These are phyloP conservation scores for Pangasius macronema DNA, from an alignment of 2,797 vertebrate genomes.

Conservation along the genomic window DNA sequence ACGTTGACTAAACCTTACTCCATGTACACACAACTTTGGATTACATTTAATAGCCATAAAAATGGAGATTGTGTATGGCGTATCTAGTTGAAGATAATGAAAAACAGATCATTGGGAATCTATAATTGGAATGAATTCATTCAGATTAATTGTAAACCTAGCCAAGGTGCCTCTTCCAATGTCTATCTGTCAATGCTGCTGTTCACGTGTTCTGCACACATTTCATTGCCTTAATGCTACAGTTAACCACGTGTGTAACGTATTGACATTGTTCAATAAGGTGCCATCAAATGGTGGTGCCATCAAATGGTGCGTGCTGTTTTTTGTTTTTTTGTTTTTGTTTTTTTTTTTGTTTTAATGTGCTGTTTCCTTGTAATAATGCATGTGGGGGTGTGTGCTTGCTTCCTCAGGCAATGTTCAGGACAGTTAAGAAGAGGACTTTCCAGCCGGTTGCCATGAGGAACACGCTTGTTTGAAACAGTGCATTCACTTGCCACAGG, in stretches of 20 bases:
- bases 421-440: constrained; percentile 77
- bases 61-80: not conserved
- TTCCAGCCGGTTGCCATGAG: constrained; percentile 74
- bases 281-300: not conserved
- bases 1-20: not conserved
- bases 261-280: not conserved
- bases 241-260: not conserved
- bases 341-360: not conserved
- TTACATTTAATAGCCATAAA: not conserved
- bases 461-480: constrained; percentile 73
- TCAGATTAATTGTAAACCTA: no score
- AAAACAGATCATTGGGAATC: not conserved
- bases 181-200: not conserved
- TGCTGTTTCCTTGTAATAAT: not conserved
- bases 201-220: not conserved
- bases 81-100: not conserved
- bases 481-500: constrained; percentile 71
- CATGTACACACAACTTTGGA: not conserved
- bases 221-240: not conserved
- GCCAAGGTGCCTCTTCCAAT: not conserved
- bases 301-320: no score
- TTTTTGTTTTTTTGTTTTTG: not conserved
- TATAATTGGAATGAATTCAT: not conserved
- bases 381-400: constrained; percentile 9
- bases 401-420: constrained; percentile 72